phyloP scores from a whole-genome alignment of 2,888 invertebrate genomes.

The Thymelicus acteon region DNA sequence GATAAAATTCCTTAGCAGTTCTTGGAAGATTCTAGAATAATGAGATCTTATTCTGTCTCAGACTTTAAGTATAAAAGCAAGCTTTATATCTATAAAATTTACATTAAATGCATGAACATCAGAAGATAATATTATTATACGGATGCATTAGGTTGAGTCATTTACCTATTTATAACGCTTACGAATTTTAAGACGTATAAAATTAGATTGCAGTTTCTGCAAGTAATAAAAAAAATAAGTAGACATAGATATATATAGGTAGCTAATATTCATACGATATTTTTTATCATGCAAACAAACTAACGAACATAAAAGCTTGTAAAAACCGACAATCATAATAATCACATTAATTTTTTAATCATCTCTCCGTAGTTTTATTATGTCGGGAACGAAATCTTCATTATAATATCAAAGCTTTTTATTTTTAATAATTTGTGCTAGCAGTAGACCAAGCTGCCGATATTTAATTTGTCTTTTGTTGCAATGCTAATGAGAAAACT shows the following conservation, averaged over 20 bases:
- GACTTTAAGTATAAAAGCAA: neutral
- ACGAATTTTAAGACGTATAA: too few species aligned
- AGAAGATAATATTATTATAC: neutral
- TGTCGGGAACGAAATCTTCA: neutral
- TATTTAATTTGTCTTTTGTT: conserved; percentile 28
- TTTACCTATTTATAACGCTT: too few species aligned
- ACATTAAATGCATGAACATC: neutral
- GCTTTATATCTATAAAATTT: neutral
- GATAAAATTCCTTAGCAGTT: conserved; percentile 16
- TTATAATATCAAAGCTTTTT: neutral
- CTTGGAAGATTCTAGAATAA: neutral
- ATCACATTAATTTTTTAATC: too few species aligned
- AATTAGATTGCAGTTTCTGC: too few species aligned
- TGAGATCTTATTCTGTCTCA: neutral
- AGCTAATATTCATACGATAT: too few species aligned
- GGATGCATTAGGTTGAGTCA: too few species aligned
- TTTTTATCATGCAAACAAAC: too few species aligned
- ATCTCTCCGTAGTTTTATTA: too few species aligned
- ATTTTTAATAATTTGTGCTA: neutral
- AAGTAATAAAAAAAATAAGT: too few species aligned
- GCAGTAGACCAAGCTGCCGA: conserved; percentile 10
- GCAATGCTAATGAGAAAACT: conserved; percentile 25
- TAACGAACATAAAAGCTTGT: too few species aligned
- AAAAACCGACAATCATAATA: too few species aligned
- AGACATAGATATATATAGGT: too few species aligned